Evolutionary conservation across 2,888 invertebrate genomes (phyloP), one percentile per base, ranked within the genome.

Genomic region (Caenorhabditis sp.): DNA sequence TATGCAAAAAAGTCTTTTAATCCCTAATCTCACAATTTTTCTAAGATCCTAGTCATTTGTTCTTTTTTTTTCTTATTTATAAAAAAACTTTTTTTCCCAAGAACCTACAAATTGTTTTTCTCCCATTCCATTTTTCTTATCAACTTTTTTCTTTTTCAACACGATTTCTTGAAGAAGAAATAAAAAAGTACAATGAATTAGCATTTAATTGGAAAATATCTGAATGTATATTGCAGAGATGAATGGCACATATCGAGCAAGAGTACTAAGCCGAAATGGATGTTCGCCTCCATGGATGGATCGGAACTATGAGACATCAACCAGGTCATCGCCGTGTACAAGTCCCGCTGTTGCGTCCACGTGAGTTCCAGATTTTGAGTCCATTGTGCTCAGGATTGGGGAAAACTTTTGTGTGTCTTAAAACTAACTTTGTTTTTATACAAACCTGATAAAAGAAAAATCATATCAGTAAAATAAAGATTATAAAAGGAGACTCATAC

Each of bases 211-310:
- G 20, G 50, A 23, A 57, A 26, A 20, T 12, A 20, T n/a, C 50
- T 10, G 17, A 17, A 21, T 21, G 3, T 23, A 23, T 60, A 4
- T 73, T 76, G 1, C 64, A 80, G 80, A 73, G 54, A 80, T 80
- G 80, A 80, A 80, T 59, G 73, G 80, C 8, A 71, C 73, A 31
- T 76, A 77, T 59, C 72, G 74, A 36, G 70, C 80, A 25, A 68
- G 76, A 23, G 74, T 77, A 62, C 64, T 80, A 23, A 72, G 77
- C 54, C 43, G 78, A 14, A 80, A 78, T 56, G 82, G 71, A 23
- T 68, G 68, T 57, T 75, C 78, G 20, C 82, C 82, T 10, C 82
- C 82, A 14, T 82, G 82, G 82, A 82, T 82, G 78, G 79, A 82
- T 50, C 59, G 76, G 8, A 63, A 36, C 1, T 73, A 52, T 43